phyloP scores from a whole-genome alignment of 2,888 invertebrate species.

The Unio pictorum region DNA sequence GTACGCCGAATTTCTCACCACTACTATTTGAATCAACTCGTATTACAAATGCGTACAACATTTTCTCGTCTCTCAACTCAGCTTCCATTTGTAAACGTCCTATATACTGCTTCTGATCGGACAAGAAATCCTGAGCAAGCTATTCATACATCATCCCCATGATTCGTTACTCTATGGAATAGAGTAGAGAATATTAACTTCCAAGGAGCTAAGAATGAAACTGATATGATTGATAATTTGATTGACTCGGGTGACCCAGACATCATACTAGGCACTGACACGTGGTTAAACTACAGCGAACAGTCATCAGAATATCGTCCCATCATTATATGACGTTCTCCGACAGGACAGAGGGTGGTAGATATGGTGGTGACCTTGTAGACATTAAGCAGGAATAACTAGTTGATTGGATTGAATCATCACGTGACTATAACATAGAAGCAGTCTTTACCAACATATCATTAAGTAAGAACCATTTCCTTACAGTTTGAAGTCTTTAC shows the following conservation, averaged over 20 bases:
- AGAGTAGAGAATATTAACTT: not conserved
- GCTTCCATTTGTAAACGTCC: not conserved
- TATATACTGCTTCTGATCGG: not conserved
- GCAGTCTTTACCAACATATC: no score
- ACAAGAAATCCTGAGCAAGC: conserved; percentile 1
- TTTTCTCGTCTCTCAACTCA: conserved; percentile 2
- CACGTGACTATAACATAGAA: not conserved
- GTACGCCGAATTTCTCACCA: conserved; percentile 8
- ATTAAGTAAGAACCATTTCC: no score
- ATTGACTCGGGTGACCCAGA: conserved; percentile 9
- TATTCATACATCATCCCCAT: conserved; percentile 1
- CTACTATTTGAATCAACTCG: conserved; percentile 7
- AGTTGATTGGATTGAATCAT: not conserved
- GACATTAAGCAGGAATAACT: not conserved
- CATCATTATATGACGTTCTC: not conserved
- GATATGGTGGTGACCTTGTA: not conserved
- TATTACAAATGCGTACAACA: conserved; percentile 1
- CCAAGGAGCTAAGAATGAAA: conserved; percentile 1
- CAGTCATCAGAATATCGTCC: not conserved
- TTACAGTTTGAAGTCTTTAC: no score
- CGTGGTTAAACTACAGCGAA: conserved; percentile 4
- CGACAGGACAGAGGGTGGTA: not conserved
- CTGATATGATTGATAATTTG: conserved; percentile 1
- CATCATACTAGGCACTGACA: conserved; percentile 10
- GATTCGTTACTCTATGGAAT: not conserved